phyloP scores from a whole-genome alignment of 2,797 vertebrate species.

The Molossus molossus region DNA sequence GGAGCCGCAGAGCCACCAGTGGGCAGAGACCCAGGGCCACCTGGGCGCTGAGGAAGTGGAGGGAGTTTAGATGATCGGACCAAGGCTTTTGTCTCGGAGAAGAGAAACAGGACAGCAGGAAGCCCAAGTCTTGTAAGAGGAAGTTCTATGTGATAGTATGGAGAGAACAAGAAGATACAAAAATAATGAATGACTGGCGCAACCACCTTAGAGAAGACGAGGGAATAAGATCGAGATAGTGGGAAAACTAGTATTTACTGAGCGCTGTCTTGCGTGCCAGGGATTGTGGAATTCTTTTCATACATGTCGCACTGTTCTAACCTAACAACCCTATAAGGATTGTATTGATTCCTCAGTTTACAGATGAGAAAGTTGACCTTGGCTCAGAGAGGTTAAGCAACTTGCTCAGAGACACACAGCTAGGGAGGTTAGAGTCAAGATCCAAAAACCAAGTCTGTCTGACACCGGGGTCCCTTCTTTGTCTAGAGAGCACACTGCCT shows the following conservation, averaged over 20 bases:
- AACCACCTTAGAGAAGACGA: not conserved
- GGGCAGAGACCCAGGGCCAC: too few species aligned
- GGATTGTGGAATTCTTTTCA: not conserved
- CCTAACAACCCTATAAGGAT: not conserved
- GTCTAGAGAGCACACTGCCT: not conserved
- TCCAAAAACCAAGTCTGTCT: not conserved
- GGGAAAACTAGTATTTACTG: not conserved
- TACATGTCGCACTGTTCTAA: not conserved
- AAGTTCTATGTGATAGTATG: not conserved
- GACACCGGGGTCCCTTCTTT: not conserved
- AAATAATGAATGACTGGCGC: not conserved
- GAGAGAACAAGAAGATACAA: not conserved
- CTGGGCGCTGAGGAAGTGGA: not conserved
- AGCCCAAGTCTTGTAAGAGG: not conserved
- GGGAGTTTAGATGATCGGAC: not conserved
- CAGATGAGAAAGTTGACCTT: not conserved
- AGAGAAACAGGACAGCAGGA: not conserved
- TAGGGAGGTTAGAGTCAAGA: not conserved
- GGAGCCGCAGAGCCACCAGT: not conserved
- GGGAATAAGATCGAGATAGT: not conserved
- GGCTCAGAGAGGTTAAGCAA: slow-evolving; percentile 3
- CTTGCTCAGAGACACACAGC: slow-evolving; percentile 2
- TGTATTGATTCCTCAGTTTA: slow-evolving; percentile 5
- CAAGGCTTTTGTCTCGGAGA: not conserved
- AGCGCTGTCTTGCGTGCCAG: not conserved